phyloP scores from a whole-genome alignment of 2,888 invertebrate genomes.

The Philhelius pedissequus region DNA sequence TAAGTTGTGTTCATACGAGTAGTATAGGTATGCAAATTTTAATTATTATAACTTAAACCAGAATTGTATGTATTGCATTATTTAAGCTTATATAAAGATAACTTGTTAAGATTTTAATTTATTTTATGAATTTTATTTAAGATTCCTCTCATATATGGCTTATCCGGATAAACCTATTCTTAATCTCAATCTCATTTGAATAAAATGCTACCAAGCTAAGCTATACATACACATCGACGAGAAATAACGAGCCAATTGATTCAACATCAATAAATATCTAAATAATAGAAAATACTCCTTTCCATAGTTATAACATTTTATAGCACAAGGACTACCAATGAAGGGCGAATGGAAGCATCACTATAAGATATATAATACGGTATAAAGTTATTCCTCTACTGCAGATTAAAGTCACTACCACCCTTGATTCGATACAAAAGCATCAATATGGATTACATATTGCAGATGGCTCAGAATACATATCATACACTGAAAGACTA shows the following conservation, averaged over 20 bases:
- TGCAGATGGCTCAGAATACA: constrained; percentile 23
- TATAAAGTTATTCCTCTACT: not conserved
- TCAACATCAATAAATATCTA: constrained; percentile 63
- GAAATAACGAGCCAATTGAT: constrained; percentile 56
- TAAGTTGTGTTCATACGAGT: too few species aligned
- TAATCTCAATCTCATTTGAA: constrained; percentile 52
- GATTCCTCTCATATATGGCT: not conserved
- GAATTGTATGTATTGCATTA: too few species aligned
- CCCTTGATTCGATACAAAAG: constrained; percentile 10
- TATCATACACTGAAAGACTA: not conserved
- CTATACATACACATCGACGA: constrained; percentile 21
- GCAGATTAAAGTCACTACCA: not conserved
- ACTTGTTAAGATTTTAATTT: not conserved
- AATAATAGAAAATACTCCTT: constrained; percentile 48
- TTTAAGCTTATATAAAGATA: too few species aligned
- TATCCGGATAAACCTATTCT: not conserved
- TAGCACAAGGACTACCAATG: not conserved
- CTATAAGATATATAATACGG: not conserved
- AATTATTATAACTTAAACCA: too few species aligned
- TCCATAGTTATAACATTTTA: not conserved
- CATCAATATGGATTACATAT: constrained; percentile 49
- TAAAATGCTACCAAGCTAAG: constrained; percentile 24
- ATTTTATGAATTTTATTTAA: not conserved
- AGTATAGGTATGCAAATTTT: too few species aligned
- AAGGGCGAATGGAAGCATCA: not conserved